Percentiles rank a stretch among this genome's conserved stretches.
phyloP scores from a whole-genome alignment of 2,888 invertebrate genomes.

The Dichetophora obliterata region DNA sequence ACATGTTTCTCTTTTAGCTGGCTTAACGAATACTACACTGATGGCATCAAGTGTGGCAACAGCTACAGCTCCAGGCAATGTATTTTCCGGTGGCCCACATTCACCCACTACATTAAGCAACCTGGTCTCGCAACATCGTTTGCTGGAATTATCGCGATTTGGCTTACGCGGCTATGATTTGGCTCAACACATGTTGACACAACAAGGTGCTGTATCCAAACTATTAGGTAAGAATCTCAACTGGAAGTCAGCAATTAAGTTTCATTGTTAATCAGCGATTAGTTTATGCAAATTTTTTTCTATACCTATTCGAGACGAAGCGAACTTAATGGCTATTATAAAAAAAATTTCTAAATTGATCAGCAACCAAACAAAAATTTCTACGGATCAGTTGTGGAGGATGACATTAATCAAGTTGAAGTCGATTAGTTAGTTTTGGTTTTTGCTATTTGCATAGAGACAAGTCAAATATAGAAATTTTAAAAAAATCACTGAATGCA shows the following conservation, averaged over 20 bases:
- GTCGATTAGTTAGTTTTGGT: not conserved
- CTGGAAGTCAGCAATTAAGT: not conserved
- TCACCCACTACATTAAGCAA: slow-evolving; percentile 76
- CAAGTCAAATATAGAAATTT: too few species aligned
- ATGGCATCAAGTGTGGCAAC: slow-evolving; percentile 56
- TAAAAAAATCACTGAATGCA: too few species aligned
- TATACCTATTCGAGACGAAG: not conserved
- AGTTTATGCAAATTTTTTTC: slow-evolving; percentile 15
- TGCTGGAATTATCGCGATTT: slow-evolving; percentile 85
- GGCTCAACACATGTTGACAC: slow-evolving; percentile 90
- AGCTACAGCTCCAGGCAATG: slow-evolving; percentile 65
- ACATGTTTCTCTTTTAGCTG: slow-evolving; percentile 45
- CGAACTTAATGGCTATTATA: not conserved
- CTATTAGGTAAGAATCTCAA: slow-evolving; percentile 80
- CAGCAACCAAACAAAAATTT: not conserved
- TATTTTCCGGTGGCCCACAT: slow-evolving; percentile 63
- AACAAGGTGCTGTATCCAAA: slow-evolving; percentile 93
- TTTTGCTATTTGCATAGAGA: not conserved
- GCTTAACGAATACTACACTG: slow-evolving; percentile 47
- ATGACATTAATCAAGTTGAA: slow-evolving; percentile 12
- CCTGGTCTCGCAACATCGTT: slow-evolving; percentile 82
- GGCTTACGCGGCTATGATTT: slow-evolving; percentile 90
- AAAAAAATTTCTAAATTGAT: not conserved
- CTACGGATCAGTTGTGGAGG: not conserved
- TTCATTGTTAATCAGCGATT: not conserved